A percentile compares a stretch with the other conserved stretches of the same genome.
phyloP scores from a whole-genome alignment of 2,888 invertebrate species.

The Synergus gifuensis region DNA sequence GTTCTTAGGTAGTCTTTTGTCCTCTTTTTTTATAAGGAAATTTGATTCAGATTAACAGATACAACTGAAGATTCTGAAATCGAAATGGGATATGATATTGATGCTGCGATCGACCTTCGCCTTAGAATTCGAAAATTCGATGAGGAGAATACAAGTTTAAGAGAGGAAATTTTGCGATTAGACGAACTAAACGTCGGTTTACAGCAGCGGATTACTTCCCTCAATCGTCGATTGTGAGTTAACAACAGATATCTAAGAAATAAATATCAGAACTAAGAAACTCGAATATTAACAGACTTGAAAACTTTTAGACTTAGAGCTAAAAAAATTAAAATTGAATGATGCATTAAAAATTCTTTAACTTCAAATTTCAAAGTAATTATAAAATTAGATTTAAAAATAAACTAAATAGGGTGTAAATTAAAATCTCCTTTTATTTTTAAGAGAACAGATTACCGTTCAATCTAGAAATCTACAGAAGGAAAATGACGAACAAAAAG shows the following conservation, averaged over 20 bases:
- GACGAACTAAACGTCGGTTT: constrained; percentile 57
- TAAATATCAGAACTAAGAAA: no score
- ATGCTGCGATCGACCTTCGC: constrained; percentile 55
- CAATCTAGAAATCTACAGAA: constrained; percentile 55
- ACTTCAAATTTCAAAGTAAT: no score
- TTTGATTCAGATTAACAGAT: constrained; percentile 44
- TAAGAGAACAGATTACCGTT: constrained; percentile 57
- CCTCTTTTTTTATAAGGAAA: constrained; percentile 20
- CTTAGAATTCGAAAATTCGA: constrained; percentile 59
- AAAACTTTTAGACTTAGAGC: no score
- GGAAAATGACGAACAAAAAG: constrained; percentile 62
- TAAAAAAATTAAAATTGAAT: no score
- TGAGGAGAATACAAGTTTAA: constrained; percentile 59
- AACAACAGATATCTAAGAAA: background rate
- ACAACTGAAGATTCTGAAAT: constrained; percentile 48
- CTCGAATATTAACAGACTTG: no score
- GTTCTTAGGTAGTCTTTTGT: background rate
- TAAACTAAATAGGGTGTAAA: no score
- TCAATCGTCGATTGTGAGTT: constrained; percentile 35
- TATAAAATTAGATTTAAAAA: no score
- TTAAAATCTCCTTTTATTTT: constrained; percentile 9
- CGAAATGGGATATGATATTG: constrained; percentile 44
- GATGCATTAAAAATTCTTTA: no score
- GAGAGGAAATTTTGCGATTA: constrained; percentile 57
- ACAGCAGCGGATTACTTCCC: constrained; percentile 49